Evolutionary conservation across 2,113 vertebrate genomes (phyloP).

Genomic region (Nerophis lumbriciformis): DNA sequence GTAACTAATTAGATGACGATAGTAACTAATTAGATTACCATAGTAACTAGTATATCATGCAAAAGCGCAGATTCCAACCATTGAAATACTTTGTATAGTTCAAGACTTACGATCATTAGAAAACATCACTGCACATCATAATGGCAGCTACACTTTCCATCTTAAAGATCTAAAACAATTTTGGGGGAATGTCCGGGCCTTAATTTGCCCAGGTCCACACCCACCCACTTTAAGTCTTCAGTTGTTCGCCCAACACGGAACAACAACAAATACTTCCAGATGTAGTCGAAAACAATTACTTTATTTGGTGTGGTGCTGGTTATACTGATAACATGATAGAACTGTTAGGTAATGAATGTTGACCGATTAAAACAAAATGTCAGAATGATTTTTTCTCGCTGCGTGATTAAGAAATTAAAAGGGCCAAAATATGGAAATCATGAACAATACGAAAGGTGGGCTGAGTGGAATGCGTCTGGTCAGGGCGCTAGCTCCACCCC

Average conservation of each 20-base stretch:
- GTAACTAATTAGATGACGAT: too few species aligned
- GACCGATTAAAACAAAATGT: constrained; percentile 40
- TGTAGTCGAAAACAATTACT: constrained; percentile 31
- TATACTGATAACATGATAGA: constrained; percentile 56
- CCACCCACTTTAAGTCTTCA: too few species aligned
- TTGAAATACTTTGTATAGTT: too few species aligned
- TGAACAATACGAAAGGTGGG: constrained; percentile 44
- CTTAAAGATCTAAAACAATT: too few species aligned
- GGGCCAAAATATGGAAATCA: constrained; percentile 12
- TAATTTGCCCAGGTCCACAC: too few species aligned
- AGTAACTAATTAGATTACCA: too few species aligned
- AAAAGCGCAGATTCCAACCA: too few species aligned
- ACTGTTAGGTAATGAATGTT: constrained; percentile 31
- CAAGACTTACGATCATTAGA: too few species aligned
- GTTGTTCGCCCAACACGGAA: neutral
- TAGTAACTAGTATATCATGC: too few species aligned
- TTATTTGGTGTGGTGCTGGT: constrained; percentile 58
- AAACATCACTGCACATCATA: too few species aligned
- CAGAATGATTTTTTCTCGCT: constrained; percentile 26
- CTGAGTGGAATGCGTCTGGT: constrained; percentile 36
- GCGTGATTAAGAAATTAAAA: neutral
- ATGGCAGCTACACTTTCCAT: too few species aligned
- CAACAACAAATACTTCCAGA: constrained; percentile 6
- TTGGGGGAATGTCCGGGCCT: too few species aligned
- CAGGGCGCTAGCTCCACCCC: constrained; percentile 23